A percentile compares a stretch with the other conserved stretches of the same genome.
Evolutionary conservation across 1,140 invertebrate genomes (phyloP).

Genomic region (Bombyx mandarina): DNA sequence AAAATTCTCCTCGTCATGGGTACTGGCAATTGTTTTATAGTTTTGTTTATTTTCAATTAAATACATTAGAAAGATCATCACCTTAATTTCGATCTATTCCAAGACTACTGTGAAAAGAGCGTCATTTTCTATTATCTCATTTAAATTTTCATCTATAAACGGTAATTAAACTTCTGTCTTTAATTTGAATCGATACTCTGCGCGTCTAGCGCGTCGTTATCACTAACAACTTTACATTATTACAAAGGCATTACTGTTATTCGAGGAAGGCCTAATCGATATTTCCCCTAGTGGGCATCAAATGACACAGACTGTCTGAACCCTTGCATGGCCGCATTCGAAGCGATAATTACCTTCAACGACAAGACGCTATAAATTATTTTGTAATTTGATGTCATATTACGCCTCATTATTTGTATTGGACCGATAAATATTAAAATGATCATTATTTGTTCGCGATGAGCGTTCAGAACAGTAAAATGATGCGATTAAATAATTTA

Average conservation of each 20-base stretch:
- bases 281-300: slow-evolving; percentile 21
- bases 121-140: too few species aligned
- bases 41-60: too few species aligned
- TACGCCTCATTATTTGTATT: slow-evolving; percentile 26
- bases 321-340: slow-evolving; percentile 16
- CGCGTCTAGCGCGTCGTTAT: neutral
- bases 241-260: slow-evolving; percentile 1
- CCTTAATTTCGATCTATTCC: too few species aligned
- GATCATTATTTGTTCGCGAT: too few species aligned
- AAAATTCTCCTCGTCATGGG: too few species aligned
- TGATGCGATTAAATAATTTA: too few species aligned
- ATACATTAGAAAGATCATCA: too few species aligned
- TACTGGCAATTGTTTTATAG: neutral
- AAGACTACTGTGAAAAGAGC: too few species aligned
- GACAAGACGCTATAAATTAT: slow-evolving; percentile 32
- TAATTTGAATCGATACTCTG: neutral
- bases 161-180: too few species aligned
- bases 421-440: slow-evolving; percentile 9
- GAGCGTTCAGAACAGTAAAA: too few species aligned
- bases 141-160: too few species aligned
- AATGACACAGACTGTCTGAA: slow-evolving; percentile 17
- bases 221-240: too few species aligned
- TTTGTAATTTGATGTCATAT: slow-evolving; percentile 48
- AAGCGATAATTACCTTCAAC: slow-evolving; percentile 15
- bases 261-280: slow-evolving; percentile 13